Percentiles rank a stretch among this genome's conserved stretches.
Conservation (phyloP, 2,113 vertebrate species). For the Pycnonotus jocosus region DNA sequence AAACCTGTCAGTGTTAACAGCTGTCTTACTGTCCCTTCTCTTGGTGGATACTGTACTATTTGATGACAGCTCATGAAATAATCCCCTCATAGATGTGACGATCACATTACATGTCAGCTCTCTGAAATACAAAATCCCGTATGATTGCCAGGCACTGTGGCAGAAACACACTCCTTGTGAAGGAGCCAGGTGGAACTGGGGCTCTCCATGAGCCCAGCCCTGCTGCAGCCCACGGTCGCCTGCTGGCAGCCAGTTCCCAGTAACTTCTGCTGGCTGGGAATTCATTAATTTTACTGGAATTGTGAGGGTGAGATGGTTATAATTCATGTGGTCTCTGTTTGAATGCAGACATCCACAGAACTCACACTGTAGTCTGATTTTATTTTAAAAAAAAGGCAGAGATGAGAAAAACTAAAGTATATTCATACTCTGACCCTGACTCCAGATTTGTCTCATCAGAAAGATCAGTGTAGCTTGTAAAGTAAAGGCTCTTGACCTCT, state of each 20-base stretch:
- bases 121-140: background rate
- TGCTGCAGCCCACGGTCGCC: background rate
- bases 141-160: conserved; percentile 27
- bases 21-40: background rate
- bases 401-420: background rate
- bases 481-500: background rate
- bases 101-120: background rate
- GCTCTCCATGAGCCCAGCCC: background rate
- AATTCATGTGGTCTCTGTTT: background rate
- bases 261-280: background rate
- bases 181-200: background rate
- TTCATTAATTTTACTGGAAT: background rate
- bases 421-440: background rate
- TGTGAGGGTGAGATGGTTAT: background rate
- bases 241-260: background rate
- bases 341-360: background rate
- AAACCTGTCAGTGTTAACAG: background rate
- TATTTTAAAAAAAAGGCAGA: no score
- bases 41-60: background rate
- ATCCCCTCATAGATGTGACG: background rate
- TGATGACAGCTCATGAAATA: conserved; percentile 22
- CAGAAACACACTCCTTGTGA: background rate
- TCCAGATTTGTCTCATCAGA: background rate
- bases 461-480: background rate
- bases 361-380: background rate